A percentile compares a stretch with the other conserved stretches of the same genome.
Evolutionary conservation across 2,113 vertebrate species (phyloP).

Genomic region (Neodon shergylaensis): DNA sequence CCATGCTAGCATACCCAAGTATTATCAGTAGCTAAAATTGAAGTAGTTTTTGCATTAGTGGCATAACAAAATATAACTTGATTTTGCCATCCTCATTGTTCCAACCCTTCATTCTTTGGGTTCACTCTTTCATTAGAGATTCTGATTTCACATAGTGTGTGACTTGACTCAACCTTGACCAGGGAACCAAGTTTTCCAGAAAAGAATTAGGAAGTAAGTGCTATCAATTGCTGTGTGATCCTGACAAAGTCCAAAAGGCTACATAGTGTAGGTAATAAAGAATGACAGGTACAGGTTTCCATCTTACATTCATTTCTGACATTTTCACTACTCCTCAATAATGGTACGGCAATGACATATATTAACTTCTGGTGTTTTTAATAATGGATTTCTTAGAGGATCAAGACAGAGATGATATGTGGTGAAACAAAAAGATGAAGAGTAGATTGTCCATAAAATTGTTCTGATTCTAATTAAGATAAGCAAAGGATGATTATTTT

Average conservation of each 20-base stretch:
- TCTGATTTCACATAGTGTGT: not conserved
- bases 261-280: fast-evolving
- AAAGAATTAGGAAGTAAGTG: not conserved
- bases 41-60: not conserved
- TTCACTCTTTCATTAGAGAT: not conserved
- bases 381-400: fast-evolving
- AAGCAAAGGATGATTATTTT: not conserved
- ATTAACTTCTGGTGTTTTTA: not conserved
- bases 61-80: not conserved
- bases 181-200: not conserved
- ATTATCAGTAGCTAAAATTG: not conserved
- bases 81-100: not conserved
- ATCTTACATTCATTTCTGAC: not conserved
- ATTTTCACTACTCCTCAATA: not conserved
- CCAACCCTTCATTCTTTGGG: not conserved
- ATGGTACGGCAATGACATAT: not conserved
- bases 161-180: not conserved
- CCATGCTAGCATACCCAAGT: not conserved
- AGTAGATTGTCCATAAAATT: not conserved
- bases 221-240: no score
- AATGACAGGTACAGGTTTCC: not conserved
- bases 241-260: not conserved
- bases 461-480: not conserved
- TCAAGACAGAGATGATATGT: fast-evolving
- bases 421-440: not conserved